A percentile compares a stretch with the other conserved stretches of the same genome.
Conservation (phyloP, 2,888 invertebrate genomes). For the Meganola albula region DNA sequence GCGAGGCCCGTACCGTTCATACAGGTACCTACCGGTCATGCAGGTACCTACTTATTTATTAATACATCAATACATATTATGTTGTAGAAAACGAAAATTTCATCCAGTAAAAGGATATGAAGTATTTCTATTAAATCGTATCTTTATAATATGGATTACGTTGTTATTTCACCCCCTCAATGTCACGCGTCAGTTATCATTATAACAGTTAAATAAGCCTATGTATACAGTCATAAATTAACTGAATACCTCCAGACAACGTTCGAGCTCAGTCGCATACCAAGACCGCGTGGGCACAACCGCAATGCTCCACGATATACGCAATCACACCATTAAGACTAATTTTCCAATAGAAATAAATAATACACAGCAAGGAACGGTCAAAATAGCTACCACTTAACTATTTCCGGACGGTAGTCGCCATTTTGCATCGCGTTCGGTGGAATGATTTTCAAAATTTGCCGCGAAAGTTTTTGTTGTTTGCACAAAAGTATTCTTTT, state of each 20-base stretch:
- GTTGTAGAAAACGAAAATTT: no score
- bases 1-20: no score
- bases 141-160: no score
- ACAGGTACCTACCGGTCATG: no score
- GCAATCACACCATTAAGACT: constrained; percentile 61
- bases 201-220: constrained; percentile 38
- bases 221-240: constrained; percentile 60
- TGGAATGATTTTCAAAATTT: constrained; percentile 55
- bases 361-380: constrained; percentile 53
- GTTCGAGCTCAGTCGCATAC: constrained; percentile 51
- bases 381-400: constrained; percentile 61
- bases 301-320: constrained; percentile 43
- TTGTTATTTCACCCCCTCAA: constrained; percentile 34
- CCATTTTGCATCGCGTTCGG: constrained; percentile 44
- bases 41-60: no score
- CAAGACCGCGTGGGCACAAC: constrained; percentile 58
- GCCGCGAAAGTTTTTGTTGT: constrained; percentile 50
- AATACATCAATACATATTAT: no score
- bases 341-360: constrained; percentile 74
- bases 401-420: constrained; percentile 48
- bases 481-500: constrained; percentile 33
- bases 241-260: constrained; percentile 63
- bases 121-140: no score
- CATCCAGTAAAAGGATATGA: no score
- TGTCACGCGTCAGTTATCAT: constrained; percentile 38